Evolutionary conservation across 2,888 invertebrate species (phyloP).

Genomic region (Drosophila villosipedis): DNA sequence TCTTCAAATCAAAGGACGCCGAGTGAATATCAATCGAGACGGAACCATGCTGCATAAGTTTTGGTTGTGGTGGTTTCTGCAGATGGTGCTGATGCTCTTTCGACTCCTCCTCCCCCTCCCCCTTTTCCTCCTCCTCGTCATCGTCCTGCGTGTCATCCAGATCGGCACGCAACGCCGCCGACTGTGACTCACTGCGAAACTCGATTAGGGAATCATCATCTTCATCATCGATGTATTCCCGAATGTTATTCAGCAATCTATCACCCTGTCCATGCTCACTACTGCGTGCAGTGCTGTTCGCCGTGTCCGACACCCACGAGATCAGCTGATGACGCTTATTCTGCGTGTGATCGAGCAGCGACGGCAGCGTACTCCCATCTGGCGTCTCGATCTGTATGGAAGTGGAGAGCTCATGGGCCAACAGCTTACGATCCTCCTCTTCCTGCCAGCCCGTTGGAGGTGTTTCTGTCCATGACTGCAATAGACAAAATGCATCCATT

Average conservation of each 20-base stretch:
- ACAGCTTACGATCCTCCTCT: slow-evolving; percentile 88
- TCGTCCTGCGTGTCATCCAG: slow-evolving; percentile 23
- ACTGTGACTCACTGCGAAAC: slow-evolving; percentile 83
- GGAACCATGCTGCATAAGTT: slow-evolving; percentile 43
- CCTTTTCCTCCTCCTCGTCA: neutral
- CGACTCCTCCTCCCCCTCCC: neutral
- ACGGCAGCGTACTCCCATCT: slow-evolving; percentile 78
- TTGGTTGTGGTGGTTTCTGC: neutral
- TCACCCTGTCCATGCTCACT: slow-evolving; percentile 49
- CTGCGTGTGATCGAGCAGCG: slow-evolving; percentile 57
- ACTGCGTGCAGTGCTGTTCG: slow-evolving; percentile 71
- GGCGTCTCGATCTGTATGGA: slow-evolving; percentile 85
- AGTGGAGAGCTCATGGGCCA: slow-evolving; percentile 82
- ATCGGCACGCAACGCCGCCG: slow-evolving; percentile 65
- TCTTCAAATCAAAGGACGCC: slow-evolving; percentile 72
- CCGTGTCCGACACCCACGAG: slow-evolving; percentile 81
- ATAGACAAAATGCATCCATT: slow-evolving; percentile 84
- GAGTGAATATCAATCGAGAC: slow-evolving; percentile 82
- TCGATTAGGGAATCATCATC: slow-evolving; percentile 83
- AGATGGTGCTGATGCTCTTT: slow-evolving; percentile 1
- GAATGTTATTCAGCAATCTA: slow-evolving; percentile 39
- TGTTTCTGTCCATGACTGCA: slow-evolving; percentile 96
- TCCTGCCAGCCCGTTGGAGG: slow-evolving; percentile 96
- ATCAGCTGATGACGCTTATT: slow-evolving; percentile 71
- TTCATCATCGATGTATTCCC: slow-evolving; percentile 53